Base-by-base conservation (phyloP, 2,888 invertebrate species). In the Pilophorus perplexus region DNA sequence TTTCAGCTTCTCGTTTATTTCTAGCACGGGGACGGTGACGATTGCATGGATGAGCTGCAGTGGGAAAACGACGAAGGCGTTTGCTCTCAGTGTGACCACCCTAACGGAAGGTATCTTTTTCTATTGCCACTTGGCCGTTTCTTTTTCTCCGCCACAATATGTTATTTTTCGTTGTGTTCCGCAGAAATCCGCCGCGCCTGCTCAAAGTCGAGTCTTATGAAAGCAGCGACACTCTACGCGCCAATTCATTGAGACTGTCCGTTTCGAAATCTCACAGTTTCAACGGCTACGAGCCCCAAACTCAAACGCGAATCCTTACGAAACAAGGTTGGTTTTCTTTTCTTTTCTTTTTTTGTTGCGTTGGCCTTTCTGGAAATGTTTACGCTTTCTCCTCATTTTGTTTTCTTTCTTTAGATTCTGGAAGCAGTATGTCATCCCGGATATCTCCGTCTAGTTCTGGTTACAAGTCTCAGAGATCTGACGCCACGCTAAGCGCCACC, bases 231-330 rank as follows among this genome's bases (percentile, higher is more conserved):
- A 77, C 78, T 1, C 76, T 78, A 57, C 76, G 77, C 42, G 74
- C 82, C 77, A 74, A 77, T 50, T 76, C 77, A 3, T 72, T 78
- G 27, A 75, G 80, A 27, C 78, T 80, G 8, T 83, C 84, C 14
- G 86, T 88, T 46, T 86, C 88, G 50, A 90, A 90, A 77, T 90
- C 92, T 57, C 91, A 90, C 79, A 93, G 91, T 77, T 94, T 93
- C 75, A 91, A 90, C 10, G 93, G 90, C 1, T 90, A 90, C 75
- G 85, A 85, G 44, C 69, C 54, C 12, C 69, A 50, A 50, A 37
- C 27, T 14, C 69, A 59, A 28, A 8, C 83, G 27, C 77, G 88
- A 16, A 80, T 89, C 66, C 83, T 90, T 57, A 87, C 88, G 69
- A 87, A 90, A 75, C 90, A 92, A 82, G 88, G 88, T 87, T 72